Evolutionary conservation across 2,888 invertebrate species (phyloP).

Genomic region (Cephus pulcher): DNA sequence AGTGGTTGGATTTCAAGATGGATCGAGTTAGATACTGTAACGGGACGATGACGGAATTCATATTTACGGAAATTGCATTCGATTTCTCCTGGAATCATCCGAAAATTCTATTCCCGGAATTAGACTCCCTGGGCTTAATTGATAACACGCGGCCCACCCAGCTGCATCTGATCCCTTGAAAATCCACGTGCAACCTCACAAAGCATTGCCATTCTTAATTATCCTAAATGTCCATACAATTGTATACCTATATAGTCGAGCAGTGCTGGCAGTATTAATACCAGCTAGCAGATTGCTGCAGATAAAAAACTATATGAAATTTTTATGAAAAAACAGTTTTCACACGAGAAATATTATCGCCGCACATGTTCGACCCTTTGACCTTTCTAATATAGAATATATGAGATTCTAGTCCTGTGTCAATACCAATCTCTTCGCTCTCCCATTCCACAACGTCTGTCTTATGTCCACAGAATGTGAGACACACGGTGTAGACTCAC

Average conservation of each 20-base stretch:
- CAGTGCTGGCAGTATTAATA: no score
- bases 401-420: constrained; percentile 5
- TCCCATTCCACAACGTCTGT: neutral
- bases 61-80: neutral
- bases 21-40: neutral
- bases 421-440: constrained; percentile 3
- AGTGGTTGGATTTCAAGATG: constrained; percentile 2
- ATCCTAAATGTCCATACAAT: neutral
- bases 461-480: neutral
- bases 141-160: neutral
- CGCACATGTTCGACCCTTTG: neutral
- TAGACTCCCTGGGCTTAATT: neutral
- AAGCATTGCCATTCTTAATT: neutral
- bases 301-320: no score
- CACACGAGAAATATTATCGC: neutral
- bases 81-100: neutral
- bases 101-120: neutral
- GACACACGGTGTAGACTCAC: neutral
- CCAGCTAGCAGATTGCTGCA: no score
- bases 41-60: neutral
- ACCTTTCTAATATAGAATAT: neutral
- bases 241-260: neutral
- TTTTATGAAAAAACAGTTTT: neutral
- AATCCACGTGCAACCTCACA: neutral
- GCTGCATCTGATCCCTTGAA: neutral